Base-by-base conservation (phyloP, 2,888 invertebrate genomes). In the Carcina quercana region DNA sequence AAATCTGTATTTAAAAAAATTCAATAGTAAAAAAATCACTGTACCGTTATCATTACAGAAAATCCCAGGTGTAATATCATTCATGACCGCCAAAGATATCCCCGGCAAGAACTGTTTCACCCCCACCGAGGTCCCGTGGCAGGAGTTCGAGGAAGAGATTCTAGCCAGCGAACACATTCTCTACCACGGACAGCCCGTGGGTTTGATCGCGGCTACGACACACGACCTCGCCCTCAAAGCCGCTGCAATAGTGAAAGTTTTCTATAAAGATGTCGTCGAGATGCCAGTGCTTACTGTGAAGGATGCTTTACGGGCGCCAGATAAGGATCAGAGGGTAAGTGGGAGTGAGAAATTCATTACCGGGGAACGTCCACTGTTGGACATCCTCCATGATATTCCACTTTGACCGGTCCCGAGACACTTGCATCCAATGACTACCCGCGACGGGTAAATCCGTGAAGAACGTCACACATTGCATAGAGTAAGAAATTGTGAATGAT, bases 151-250 rank as follows among this genome's bases (percentile, higher is more conserved):
- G 0, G 87, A 88, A 50, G 86, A 87, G 47, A 64, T 88, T 11
- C 68, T 88, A 22, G 87, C 86, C 27, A 79, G 79, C 32, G 86
- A 82, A 6, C 66, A 70, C 1, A 50, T 92, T 0, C 58, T 71
- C 8, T 93, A 87, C 59, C 87, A 89, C 39, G 89, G 91, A 0
- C 95, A 95, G 53, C 89, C 94, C 0, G 54, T 94, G 3, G 95
- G 91, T 0, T 53, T 95, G 1, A 78, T 95, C 4, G 87, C 90
- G 0, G 95, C 94, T 0, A 85, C 73, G 6, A 86, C 82, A 1
- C 85, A 86, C 14, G 72, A 72, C 1, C 46, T 87, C 2, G 79
- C 78, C 0, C 12, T 69, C 0, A 49, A 49, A 13, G 78, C 74
- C 2, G 69, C 67, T 1, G 46, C 40, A 1, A 24, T 72, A 20